Percentiles rank a stretch among this genome's conserved stretches.
phyloP scores from a whole-genome alignment of 2,888 invertebrate species.

The Trimorus sp. region DNA sequence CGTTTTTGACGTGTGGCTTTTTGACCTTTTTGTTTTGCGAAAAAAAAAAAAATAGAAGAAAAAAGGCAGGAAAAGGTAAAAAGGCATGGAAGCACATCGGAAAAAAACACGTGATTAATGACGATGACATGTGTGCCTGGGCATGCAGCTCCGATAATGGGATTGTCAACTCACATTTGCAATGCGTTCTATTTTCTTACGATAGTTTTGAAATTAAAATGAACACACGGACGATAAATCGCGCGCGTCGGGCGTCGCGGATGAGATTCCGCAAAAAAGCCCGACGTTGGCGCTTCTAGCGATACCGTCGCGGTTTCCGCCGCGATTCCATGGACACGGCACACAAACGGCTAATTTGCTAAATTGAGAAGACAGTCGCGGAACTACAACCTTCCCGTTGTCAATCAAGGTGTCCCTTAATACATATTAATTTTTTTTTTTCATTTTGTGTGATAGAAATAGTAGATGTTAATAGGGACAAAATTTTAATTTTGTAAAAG shows the following conservation, averaged over 20 bases:
- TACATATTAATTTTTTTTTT: too few species aligned
- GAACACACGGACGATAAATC: conserved; percentile 49
- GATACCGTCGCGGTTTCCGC: conserved; percentile 29
- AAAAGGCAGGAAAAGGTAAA: too few species aligned
- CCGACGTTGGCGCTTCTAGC: conserved; percentile 39
- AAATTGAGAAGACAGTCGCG: conserved; percentile 5
- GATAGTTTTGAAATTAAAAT: conserved; percentile 51
- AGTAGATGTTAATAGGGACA: too few species aligned
- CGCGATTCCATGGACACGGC: conserved; percentile 21
- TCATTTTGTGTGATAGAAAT: too few species aligned
- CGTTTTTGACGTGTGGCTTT: neutral
- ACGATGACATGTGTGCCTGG: conserved; percentile 42
- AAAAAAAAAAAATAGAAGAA: conserved; percentile 33
- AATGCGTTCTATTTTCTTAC: conserved; percentile 58
- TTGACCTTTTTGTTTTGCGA: conserved; percentile 8
- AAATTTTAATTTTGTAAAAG: too few species aligned
- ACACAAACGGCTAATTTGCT: conserved; percentile 17
- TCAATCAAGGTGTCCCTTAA: too few species aligned
- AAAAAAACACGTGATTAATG: conserved; percentile 33
- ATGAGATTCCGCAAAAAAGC: conserved; percentile 33
- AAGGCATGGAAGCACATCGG: neutral
- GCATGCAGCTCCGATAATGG: conserved; percentile 44
- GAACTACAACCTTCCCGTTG: too few species aligned
- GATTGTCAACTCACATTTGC: conserved; percentile 54
- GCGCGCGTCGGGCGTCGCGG: conserved; percentile 28